phyloP scores from a whole-genome alignment of 2,113 vertebrate genomes.

The Diadophis punctatus region DNA sequence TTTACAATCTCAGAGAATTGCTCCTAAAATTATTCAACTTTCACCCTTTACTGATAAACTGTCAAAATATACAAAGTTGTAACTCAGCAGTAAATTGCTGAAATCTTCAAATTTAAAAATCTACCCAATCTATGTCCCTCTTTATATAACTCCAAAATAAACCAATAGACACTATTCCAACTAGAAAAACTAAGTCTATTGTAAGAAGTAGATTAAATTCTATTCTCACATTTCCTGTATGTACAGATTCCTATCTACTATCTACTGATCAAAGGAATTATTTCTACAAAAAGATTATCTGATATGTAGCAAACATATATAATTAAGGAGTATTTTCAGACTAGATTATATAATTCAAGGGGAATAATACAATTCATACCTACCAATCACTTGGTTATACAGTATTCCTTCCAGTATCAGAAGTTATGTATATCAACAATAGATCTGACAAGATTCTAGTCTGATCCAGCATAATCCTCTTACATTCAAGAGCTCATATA shows the following conservation, averaged over 20 bases:
- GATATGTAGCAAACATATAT: not conserved
- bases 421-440: not conserved
- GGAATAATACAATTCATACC: not conserved
- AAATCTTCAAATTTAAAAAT: not conserved
- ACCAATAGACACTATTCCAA: not conserved
- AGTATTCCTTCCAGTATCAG: not conserved
- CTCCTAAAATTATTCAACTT: not conserved
- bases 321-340: not conserved
- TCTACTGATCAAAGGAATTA: not conserved
- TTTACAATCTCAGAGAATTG: not conserved
- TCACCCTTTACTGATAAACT: not conserved
- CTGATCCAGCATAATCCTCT: not conserved
- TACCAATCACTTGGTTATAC: not conserved
- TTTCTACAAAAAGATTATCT: not conserved
- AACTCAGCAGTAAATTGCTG: not conserved
- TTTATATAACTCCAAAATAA: not conserved
- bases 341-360: not conserved
- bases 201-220: not conserved
- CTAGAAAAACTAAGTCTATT: not conserved
- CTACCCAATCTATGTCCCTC: not conserved
- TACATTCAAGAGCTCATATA: not conserved
- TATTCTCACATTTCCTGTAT: not conserved
- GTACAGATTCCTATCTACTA: not conserved
- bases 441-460: not conserved
- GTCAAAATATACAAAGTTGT: not conserved